Percentiles rank a stretch among this genome's conserved stretches.
Conservation (phyloP, 2,113 vertebrate species). For the Heterocephalus glaber region DNA sequence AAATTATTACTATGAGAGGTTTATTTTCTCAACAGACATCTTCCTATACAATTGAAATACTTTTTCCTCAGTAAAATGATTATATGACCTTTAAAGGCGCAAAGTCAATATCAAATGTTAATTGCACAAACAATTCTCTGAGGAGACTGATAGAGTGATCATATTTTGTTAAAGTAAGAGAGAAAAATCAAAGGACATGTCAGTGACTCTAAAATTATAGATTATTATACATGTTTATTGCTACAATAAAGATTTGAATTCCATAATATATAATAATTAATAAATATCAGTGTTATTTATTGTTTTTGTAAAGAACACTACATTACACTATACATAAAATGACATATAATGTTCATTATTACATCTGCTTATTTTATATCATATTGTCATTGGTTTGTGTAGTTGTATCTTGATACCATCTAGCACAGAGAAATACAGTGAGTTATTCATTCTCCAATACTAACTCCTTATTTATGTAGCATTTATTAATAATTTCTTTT, state of each 20-base stretch:
- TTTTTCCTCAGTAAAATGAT: conserved; percentile 56
- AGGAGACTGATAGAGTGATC: neutral
- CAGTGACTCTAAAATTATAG: neutral
- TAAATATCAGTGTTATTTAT: neutral
- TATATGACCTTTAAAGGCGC: conserved; percentile 18
- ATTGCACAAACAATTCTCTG: neutral
- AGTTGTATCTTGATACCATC: neutral
- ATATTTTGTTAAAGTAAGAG: conserved; percentile 33
- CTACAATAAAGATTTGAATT: neutral
- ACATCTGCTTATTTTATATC: neutral
- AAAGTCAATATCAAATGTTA: conserved; percentile 47
- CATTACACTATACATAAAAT: neutral
- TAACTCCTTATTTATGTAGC: neutral
- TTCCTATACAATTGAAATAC: neutral
- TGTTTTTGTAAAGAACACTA: neutral
- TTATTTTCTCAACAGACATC: conserved; percentile 38
- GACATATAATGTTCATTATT: neutral
- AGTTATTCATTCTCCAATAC: neutral
- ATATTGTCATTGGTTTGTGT: neutral
- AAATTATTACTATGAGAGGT: conserved; percentile 27
- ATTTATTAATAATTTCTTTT: conserved; percentile 9
- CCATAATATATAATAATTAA: neutral
- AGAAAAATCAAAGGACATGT: neutral
- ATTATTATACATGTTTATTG: neutral
- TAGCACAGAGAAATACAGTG: neutral